phyloP scores from a whole-genome alignment of 2,113 vertebrate species.

The Aphyosemion australe region DNA sequence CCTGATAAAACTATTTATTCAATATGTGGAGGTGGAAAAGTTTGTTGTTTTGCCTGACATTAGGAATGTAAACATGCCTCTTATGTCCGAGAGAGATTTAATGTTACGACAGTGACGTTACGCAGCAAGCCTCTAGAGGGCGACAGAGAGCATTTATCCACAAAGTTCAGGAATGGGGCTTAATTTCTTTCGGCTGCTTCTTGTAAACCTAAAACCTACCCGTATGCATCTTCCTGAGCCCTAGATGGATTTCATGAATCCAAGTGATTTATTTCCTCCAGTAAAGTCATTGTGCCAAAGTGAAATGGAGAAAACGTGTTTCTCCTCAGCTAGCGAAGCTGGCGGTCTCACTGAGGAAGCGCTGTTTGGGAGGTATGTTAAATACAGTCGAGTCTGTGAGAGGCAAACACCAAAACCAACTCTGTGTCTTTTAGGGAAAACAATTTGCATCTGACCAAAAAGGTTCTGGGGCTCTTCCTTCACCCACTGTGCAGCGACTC shows the following conservation, averaged over 20 bases:
- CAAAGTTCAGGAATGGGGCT: too few relatives aligned
- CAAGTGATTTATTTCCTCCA: constrained; percentile 58
- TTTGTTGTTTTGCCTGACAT: too few relatives aligned
- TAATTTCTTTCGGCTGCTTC: constrained; percentile 52
- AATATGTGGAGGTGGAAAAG: too few relatives aligned
- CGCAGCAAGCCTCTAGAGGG: too few relatives aligned
- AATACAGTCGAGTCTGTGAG: neutral
- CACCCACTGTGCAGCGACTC: too few relatives aligned
- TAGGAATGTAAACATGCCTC: too few relatives aligned
- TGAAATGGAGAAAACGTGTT: constrained; percentile 50
- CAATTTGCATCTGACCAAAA: neutral
- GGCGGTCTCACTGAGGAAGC: constrained; percentile 9
- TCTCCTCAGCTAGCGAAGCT: constrained; percentile 27
- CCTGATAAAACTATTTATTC: too few relatives aligned
- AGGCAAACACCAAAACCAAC: neutral
- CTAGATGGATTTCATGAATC: constrained; percentile 64
- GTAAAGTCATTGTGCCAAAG: constrained; percentile 40
- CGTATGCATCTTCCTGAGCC: constrained; percentile 61
- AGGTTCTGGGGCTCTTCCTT: neutral
- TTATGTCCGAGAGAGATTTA: too few relatives aligned
- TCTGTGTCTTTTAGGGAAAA: constrained; percentile 1
- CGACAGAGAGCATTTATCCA: too few relatives aligned
- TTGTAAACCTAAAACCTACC: constrained; percentile 60
- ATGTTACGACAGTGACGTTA: too few relatives aligned
- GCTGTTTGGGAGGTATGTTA: neutral